Base-by-base conservation (phyloP, 2,888 invertebrate species). In the Aproaerema taeniolella region DNA sequence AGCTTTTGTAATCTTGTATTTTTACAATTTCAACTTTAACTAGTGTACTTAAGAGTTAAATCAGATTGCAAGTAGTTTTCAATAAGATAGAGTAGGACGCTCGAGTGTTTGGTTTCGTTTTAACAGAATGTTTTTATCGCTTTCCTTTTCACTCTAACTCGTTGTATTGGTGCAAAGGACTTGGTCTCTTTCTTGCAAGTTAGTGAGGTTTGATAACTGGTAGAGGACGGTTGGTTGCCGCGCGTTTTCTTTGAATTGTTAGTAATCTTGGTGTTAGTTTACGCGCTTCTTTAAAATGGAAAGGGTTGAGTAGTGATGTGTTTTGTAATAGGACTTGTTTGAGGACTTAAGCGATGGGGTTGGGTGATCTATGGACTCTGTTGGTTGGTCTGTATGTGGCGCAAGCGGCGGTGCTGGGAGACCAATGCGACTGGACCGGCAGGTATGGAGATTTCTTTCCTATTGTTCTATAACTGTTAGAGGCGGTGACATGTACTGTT, bases 381-480 rank as follows among this genome's bases (percentile, higher is more conserved):
- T 61, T 82, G 67, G 68, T 82, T 62, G 69, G 70, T 53, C 56
- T 80, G 49, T 71, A 65, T 53, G 56, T 66, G 69, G 82, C 74
- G 68, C 79, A 88, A 70, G 89, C 89, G 67, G 86, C 86, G 47
- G 80, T 88, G 64, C 88, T 90, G 73, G 90, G 90, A 58, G 91
- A 91, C 66, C 90, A 90, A 67, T 91, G 91, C 75, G 91, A 91
- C 78, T 91, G 91, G 91, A 89, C 88, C 58, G 91, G 90, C 86
- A 91, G 91, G 91, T 91, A 86, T 80, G 81, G 59, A 55, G 53
- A 63, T 38, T 49, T 58, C 60, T 56, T 43, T 44, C 58, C 52
- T 54, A 55, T 57, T 62, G 53, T 63, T 53, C 55, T 52, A 43
- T 35, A 13, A 38, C 10, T 14, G 10, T n/a, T n/a, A n/a, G n/a